Percentiles rank a stretch among this genome's conserved stretches.
These are phyloP conservation scores for Oreochromis mossambicus DNA, from an alignment of 2,797 vertebrate genomes.

Conservation along the genomic window DNA sequence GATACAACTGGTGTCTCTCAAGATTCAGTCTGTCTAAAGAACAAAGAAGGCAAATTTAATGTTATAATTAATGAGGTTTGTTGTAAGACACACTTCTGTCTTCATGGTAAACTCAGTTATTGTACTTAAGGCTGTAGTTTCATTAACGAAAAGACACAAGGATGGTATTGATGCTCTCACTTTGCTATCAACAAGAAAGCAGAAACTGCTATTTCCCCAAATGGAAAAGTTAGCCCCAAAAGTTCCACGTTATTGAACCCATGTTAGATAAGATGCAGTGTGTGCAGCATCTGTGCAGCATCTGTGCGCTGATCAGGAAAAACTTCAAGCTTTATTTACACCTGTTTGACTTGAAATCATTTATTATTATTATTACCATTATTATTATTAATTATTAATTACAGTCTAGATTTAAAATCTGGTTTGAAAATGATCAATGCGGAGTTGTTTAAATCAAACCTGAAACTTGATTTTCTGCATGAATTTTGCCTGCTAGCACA, in stretches of 20 bases:
- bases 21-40: not conserved
- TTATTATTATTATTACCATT: not conserved
- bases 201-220: not conserved
- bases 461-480: not conserved
- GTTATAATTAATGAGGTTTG: not conserved
- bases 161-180: not conserved
- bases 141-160: not conserved
- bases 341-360: not conserved
- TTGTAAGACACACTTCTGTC: not conserved
- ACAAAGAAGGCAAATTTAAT: not conserved
- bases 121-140: not conserved
- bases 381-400: not conserved
- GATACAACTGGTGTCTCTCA: not conserved
- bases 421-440: accelerated
- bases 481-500: not conserved
- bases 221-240: not conserved
- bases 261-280: not conserved
- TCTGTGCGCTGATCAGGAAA: not conserved
- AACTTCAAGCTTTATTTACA: not conserved
- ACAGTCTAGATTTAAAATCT: not conserved
- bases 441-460: not conserved
- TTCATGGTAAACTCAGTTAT: not conserved
- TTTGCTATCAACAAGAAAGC: not conserved
- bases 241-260: not conserved
- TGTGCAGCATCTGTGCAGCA: not conserved